Evolutionary conservation across 1,140 invertebrate species (phyloP).

Genomic region (Streblospio benedicti): DNA sequence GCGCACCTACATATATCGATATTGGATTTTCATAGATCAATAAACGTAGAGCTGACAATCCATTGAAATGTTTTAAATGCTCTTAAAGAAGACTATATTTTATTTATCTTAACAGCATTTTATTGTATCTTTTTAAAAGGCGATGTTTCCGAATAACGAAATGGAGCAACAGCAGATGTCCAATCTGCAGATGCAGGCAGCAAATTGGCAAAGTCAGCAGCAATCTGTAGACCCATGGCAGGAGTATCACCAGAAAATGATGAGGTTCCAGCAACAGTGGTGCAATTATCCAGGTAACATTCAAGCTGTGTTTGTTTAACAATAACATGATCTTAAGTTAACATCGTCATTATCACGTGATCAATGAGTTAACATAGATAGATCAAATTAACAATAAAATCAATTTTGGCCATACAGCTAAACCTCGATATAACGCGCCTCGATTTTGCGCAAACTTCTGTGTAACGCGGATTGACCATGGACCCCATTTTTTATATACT

Average conservation of each 20-base stretch:
- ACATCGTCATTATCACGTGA: neutral
- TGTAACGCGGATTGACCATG: too few species aligned
- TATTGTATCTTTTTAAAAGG: constrained; percentile 2
- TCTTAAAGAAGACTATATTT: too few species aligned
- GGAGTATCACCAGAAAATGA: neutral
- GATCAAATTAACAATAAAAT: neutral
- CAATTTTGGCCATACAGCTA: neutral
- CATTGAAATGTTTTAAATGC: too few species aligned
- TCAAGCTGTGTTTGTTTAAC: neutral
- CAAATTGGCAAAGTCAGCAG: constrained; percentile 26
- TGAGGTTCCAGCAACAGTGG: constrained; percentile 3
- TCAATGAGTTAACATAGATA: neutral
- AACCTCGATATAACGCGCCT: neutral
- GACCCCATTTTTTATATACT: too few species aligned
- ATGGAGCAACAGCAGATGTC: constrained; percentile 22
- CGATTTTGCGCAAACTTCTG: neutral
- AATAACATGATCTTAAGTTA: too few species aligned
- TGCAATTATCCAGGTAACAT: neutral
- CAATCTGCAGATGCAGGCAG: constrained; percentile 24
- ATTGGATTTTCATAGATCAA: too few species aligned
- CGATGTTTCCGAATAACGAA: constrained; percentile 18
- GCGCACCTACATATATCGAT: too few species aligned
- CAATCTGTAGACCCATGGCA: constrained; percentile 1
- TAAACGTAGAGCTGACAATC: too few species aligned
- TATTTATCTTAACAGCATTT: too few species aligned